A percentile compares a stretch with the other conserved stretches of the same genome.
Evolutionary conservation across 2,797 vertebrate genomes (phyloP).

Genomic region (Anguilla megastoma): DNA sequence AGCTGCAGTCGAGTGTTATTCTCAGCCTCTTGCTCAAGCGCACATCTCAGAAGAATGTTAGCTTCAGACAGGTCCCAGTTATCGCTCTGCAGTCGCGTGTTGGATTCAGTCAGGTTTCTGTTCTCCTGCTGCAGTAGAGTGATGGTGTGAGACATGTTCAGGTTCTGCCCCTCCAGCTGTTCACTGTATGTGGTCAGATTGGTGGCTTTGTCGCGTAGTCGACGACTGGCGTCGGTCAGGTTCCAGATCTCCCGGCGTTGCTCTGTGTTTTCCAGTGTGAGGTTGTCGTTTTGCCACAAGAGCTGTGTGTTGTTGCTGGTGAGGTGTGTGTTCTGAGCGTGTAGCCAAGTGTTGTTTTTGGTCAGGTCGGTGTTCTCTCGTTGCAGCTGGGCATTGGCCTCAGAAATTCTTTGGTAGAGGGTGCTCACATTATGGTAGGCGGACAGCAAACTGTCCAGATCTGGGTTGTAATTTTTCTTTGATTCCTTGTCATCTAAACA

Average conservation of each 20-base stretch:
- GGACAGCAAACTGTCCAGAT: conserved; percentile 33
- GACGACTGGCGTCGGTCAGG: conserved; percentile 33
- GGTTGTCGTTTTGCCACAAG: not conserved
- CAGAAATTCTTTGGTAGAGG: not conserved
- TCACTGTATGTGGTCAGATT: conserved; percentile 1
- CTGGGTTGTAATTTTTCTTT: not conserved
- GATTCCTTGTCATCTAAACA: conserved; percentile 17
- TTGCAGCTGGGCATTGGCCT: conserved; percentile 30
- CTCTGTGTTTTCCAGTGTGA: conserved; percentile 27
- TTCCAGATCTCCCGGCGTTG: conserved; percentile 38
- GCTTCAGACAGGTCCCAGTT: not conserved
- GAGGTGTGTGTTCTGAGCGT: conserved; percentile 17
- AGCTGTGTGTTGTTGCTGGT: conserved; percentile 8
- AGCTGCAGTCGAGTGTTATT: not conserved
- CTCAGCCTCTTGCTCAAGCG: conserved; percentile 14
- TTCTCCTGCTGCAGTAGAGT: not conserved
- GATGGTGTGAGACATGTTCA: conserved; percentile 39
- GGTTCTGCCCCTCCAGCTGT: conserved; percentile 13
- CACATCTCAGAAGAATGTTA: conserved; percentile 21
- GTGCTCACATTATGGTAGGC: conserved; percentile 48
- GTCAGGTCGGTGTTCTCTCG: conserved; percentile 32
- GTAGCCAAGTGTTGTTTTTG: conserved; percentile 31
- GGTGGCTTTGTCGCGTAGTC: conserved; percentile 24
- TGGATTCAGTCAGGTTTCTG: conserved; percentile 14
- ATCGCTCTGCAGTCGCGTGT: conserved; percentile 20